A percentile compares a stretch with the other conserved stretches of the same genome.
phyloP scores from a whole-genome alignment of 2,113 vertebrate species.

The Thamnophis sirtalis region DNA sequence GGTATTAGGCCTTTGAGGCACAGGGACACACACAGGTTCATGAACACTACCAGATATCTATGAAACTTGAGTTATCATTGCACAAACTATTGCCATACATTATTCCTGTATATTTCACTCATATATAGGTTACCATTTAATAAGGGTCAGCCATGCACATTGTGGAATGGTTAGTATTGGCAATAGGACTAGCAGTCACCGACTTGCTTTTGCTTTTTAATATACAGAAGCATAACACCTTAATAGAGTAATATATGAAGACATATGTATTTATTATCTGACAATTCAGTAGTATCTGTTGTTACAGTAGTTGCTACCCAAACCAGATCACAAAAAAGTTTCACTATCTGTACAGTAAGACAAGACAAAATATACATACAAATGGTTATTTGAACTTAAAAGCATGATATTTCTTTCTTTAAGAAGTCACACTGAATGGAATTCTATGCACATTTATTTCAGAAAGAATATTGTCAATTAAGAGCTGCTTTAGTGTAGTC shows the following conservation, averaged over 20 bases:
- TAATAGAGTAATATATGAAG: neutral
- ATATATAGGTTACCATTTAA: neutral
- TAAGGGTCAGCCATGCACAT: neutral
- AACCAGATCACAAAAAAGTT: neutral
- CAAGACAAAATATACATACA: neutral
- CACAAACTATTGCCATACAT: neutral
- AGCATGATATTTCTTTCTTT: neutral
- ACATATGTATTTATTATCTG: neutral
- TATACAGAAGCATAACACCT: neutral
- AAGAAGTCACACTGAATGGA: no score
- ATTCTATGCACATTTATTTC: neutral
- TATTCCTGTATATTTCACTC: neutral
- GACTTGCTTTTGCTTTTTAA: neutral
- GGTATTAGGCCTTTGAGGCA: neutral
- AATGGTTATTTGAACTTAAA: neutral
- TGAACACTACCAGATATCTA: neutral
- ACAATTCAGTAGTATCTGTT: neutral
- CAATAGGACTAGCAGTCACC: neutral
- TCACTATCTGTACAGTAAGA: neutral
- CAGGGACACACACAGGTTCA: neutral
- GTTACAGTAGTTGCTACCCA: neutral
- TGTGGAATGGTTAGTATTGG: neutral
- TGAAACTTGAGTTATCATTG: neutral
- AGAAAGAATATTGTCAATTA: neutral
- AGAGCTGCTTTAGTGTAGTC: neutral